A percentile compares a stretch with the other conserved stretches of the same genome.
phyloP scores from a whole-genome alignment of 37 sponge, comb jelly and placozoan genomes.

The Eunapius fragilis region DNA sequence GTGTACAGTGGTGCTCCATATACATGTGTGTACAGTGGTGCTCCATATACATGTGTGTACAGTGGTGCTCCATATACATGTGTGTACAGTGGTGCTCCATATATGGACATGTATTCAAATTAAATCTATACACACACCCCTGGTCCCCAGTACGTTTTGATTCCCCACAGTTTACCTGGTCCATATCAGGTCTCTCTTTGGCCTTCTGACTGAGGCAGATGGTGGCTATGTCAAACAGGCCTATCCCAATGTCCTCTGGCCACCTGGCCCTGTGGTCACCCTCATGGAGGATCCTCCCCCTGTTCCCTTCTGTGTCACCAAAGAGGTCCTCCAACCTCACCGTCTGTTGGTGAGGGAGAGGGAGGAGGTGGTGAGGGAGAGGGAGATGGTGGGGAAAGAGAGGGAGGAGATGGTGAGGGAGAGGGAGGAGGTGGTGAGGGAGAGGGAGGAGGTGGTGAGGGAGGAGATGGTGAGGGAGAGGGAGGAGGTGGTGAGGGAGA shows the following conservation, averaged over 20 bases:
- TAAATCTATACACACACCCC: not conserved
- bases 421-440: too few relatives aligned
- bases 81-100: too few relatives aligned
- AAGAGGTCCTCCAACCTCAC: constrained; percentile 30
- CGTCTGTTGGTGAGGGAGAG: constrained; percentile 19
- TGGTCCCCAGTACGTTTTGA: not conserved
- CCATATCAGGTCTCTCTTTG: constrained; percentile 54
- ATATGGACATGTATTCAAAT: too few relatives aligned
- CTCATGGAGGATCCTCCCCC: not conserved
- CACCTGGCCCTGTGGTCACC: constrained; percentile 51
- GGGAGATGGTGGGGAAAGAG: not conserved
- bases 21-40: too few relatives aligned
- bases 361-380: too few relatives aligned
- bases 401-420: too few relatives aligned
- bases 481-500: too few relatives aligned
- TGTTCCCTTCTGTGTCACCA: constrained; percentile 25
- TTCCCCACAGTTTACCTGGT: constrained; percentile 38
- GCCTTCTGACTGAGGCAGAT: constrained; percentile 40
- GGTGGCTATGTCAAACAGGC: constrained; percentile 57
- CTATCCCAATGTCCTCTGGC: constrained; percentile 33
- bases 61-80: too few relatives aligned
- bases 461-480: too few relatives aligned
- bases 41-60: too few relatives aligned
- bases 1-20: too few relatives aligned
- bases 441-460: too few relatives aligned